Evolutionary conservation across 2,797 vertebrate genomes (phyloP).

Genomic region (Dermochelys coriacea): DNA sequence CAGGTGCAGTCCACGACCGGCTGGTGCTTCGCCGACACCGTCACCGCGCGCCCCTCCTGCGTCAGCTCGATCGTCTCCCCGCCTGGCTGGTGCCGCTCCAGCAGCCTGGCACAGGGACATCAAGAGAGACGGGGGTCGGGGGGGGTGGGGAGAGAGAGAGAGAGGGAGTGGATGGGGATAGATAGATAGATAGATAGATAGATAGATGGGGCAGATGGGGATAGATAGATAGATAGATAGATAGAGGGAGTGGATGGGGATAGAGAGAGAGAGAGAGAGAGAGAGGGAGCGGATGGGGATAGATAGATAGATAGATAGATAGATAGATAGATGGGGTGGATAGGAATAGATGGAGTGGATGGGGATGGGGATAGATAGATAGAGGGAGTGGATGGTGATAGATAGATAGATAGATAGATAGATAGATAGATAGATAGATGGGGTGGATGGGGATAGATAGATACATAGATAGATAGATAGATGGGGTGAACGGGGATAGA

Average conservation of each 20-base stretch:
- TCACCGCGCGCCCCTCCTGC: slow-evolving; percentile 88
- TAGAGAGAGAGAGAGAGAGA: too few relatives aligned
- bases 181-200: not conserved
- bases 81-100: slow-evolving; percentile 89
- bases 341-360: not conserved
- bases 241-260: not conserved
- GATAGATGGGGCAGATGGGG: not conserved
- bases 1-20: slow-evolving; percentile 93
- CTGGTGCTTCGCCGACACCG: slow-evolving; percentile 85
- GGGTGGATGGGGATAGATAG: too few relatives aligned
- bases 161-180: not conserved
- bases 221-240: too few relatives aligned
- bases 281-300: not conserved
- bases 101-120: slow-evolving; percentile 78
- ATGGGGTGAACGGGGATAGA: not conserved
- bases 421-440: not conserved
- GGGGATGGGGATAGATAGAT: not conserved
- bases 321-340: not conserved
- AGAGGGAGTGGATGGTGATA: not conserved
- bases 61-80: slow-evolving; percentile 84
- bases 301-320: not conserved
- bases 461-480: not conserved
- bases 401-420: not conserved
- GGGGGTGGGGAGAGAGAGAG: not conserved
- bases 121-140: slow-evolving; percentile 16